Base-by-base conservation (phyloP, 2,888 invertebrate species). In the Epinotia bilunana region DNA sequence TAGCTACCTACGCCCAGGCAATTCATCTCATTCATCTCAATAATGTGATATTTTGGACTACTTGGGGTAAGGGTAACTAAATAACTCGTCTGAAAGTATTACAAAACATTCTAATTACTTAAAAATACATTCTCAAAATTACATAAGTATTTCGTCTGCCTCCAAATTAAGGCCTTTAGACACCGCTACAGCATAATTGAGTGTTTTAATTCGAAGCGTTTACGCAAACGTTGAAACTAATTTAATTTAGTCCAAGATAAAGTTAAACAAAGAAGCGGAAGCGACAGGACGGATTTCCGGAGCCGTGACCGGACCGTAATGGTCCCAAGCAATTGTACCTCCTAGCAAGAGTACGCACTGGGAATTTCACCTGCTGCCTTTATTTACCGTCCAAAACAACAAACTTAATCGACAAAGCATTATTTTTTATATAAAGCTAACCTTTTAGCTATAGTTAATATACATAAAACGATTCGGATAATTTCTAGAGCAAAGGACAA, bases 241-340 rank as follows among this genome's bases (percentile, higher is more conserved):
- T 74, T 74, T 64, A 74, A 70, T 74, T 74, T 53, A 60, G 64
- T 74, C 58, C 70, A 60, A 74, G 70, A 65, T 64, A 71, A 74
- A 74, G 64, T 74, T 71, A 74, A 74, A 74, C 74, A 74, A 74
- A 74, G 74, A 70, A 64, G 43, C 64, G 70, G 70, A 71, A 64
- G 69, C 70, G 70, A 58, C 49, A 65, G 64, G 74, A 60, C 70
- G 70, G 70, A 53, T 62, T 62, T 69, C 46, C 74, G 49, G 58
- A 39, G 57, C 33, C 28, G 57, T 46, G 57, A 46, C 64, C 72
- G 55, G 62, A 63, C 69, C 63, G 57, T 74, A 69, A 69, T 58
- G 69, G 57, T 46, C 57, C 58, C 69, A 16, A 57, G 33, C 18
- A 55, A 33, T 33, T 28, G 53, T 49, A 73, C 58, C 18, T 20